Base-by-base conservation (phyloP, 1,140 invertebrate species). In the Aethina tumida region DNA sequence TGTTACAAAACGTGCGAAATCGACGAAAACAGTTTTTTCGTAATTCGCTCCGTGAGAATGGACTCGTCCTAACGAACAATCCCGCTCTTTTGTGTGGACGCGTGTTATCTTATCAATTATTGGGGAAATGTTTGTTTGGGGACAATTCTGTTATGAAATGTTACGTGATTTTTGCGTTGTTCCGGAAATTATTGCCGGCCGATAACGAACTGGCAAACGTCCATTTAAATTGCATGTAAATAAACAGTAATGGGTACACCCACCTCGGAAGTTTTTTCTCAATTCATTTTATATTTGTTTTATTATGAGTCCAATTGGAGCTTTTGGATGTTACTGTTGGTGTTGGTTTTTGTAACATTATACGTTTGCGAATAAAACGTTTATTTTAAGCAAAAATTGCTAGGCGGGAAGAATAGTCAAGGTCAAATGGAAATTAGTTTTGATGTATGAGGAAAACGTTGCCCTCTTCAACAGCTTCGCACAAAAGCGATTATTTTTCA, bases 61-160 rank as follows among this genome's bases (percentile, higher is more conserved):
- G 59, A 59, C 46, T 56, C 49, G 48, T 54, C 59, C 55, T 28
- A 44, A 45, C 41, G 39, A 42, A 21, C 29, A 29, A 52, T 50
- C 54, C 53, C 57, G 50, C 54, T 53, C 56, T 55, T 61, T 59
- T 57, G 46, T 47, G 40, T 45, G 41, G 38, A 39, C 50, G 47
- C 49, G 47, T 55, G 45, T 41, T 49, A 45, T 47, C 28, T 41
- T 38, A 35, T 36, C 26, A 20, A 35, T 27, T 26, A 39, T 15
- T n/a, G n/a, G n/a, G n/a, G n/a, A n/a, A n/a, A n/a, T n/a, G n/a
- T n/a, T n/a, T n/a, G n/a, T n/a, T n/a, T n/a, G n/a, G n/a, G n/a
- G n/a, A n/a, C n/a, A n/a, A n/a, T n/a, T n/a, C n/a, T n/a, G n/a
- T n/a, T n/a, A n/a, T n/a, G n/a, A n/a, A n/a, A n/a, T n/a, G n/a